Base-by-base conservation (phyloP, 2,797 vertebrate species). In the Siniperca obscura region DNA sequence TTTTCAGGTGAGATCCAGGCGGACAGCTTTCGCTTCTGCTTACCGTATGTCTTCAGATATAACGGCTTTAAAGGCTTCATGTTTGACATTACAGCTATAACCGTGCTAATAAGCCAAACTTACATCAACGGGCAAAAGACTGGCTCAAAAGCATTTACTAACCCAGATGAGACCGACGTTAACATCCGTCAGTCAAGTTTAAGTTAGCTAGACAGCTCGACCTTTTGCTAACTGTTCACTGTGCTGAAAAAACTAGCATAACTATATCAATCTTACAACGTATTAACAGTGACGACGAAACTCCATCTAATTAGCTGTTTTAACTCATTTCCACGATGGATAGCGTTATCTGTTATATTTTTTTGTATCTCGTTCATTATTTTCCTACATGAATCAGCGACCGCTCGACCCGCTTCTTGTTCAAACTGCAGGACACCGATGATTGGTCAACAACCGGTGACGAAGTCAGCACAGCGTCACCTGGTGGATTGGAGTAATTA, bases 1-100 rank as follows among this genome's bases (percentile, higher is more conserved):
- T 86, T 57, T 2, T 94, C 87, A 0, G 93, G 93, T 1, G 89
- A 91, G 17, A 96, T 55, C 95, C 96, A 96, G 11, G 87, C 82
- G 3, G 94, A 65, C 48, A 95, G 1, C 38, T 92, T 92, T 5
- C 92, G 90, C 36, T 7, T 89, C 11, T 82, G 82, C 73, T 83
- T 95, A 0, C 94, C 94, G 59, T 96, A 96, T 0, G 96, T 96
- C 52, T 91, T 96, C 22, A 96, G 1, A 74, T 71, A 89, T 13
- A 91, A 0, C 0, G 92, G 78, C 56, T 91, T 87, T 5, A 25
- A 40, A 1, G 55, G 42, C 84, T 93, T 90, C 90, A 91, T 94
- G 48, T 9, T 78, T 57, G 0, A 52, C 9, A 36, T 7, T 0
- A 0, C 25, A 17, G 16, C 3, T 55, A 21, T 4, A 14, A 55